Conservation (phyloP, 2,797 vertebrate genomes). For the Enteromius viviparus region DNA sequence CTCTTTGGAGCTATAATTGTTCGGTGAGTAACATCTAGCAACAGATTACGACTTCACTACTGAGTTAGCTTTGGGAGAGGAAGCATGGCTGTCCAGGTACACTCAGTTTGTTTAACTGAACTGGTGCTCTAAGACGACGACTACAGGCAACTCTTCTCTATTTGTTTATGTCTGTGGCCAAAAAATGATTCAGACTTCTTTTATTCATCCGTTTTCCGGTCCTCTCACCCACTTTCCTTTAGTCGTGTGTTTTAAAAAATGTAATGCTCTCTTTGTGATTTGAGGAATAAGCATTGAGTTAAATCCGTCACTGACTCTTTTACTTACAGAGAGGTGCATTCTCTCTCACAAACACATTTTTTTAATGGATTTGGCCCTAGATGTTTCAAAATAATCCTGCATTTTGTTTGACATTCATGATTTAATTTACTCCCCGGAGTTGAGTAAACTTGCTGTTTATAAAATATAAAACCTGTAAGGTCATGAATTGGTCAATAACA, state of each 20-base stretch:
- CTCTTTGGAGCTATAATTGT: neutral
- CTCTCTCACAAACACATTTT: neutral
- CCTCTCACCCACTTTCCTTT: neutral
- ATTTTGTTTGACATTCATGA: slow-evolving; percentile 49
- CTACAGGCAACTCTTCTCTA: slow-evolving; percentile 32
- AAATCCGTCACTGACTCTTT: neutral
- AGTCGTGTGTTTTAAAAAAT: neutral
- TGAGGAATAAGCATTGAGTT: neutral
- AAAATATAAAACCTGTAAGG: slow-evolving; percentile 30
- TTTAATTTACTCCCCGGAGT: slow-evolving; percentile 30
- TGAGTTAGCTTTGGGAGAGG: neutral
- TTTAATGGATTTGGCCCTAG: neutral
- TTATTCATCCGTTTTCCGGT: slow-evolving; percentile 26
- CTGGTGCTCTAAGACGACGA: slow-evolving; percentile 6
- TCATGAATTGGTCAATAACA: slow-evolving; percentile 10
- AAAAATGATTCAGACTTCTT: slow-evolving; percentile 47
- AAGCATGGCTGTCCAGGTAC: neutral
- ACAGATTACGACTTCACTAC: neutral
- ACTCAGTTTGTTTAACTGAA: slow-evolving; percentile 10
- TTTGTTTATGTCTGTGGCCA: slow-evolving; percentile 52
- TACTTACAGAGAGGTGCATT: neutral
- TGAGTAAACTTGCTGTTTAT: slow-evolving; percentile 33
- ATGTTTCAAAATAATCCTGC: slow-evolving; percentile 26
- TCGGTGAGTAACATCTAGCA: slow-evolving; percentile 3
- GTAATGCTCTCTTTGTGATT: neutral